A percentile compares a stretch with the other conserved stretches of the same genome.
These are phyloP conservation scores for Scartelaos histophorus DNA, from an alignment of 2,113 vertebrate species.

Conservation along the genomic window DNA sequence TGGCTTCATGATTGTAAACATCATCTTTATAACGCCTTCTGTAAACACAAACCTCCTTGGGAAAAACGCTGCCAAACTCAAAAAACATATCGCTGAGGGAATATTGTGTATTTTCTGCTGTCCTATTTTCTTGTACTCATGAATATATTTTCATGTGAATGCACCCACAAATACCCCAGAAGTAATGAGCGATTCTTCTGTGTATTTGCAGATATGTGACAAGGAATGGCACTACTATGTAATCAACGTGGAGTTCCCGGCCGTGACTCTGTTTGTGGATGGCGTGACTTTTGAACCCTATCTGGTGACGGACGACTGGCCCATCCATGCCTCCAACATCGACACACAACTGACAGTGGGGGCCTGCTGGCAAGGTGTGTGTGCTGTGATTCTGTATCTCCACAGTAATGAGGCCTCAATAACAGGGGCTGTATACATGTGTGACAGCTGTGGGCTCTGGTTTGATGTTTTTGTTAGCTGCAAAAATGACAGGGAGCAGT, in stretches of 20 bases:
- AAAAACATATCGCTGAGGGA: not conserved
- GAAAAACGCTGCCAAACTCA: conserved; percentile 38
- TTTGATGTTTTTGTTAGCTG: not conserved
- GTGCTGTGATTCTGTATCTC: conserved; percentile 2
- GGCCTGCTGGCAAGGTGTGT: conserved; percentile 97
- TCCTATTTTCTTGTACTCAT: conserved; percentile 23
- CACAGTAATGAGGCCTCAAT: conserved; percentile 5
- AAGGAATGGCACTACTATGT: conserved; percentile 99
- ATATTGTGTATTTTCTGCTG: conserved; percentile 43
- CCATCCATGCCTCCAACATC: conserved; percentile 92
- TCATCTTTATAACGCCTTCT: conserved; percentile 33
- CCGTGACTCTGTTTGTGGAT: conserved; percentile 92
- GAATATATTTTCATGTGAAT: conserved; percentile 13
- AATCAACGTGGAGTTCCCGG: conserved; percentile 92
- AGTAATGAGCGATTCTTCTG: conserved; percentile 18
- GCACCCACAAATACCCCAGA: conserved; percentile 11
- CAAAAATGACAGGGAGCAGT: not conserved
- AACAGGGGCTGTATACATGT: not conserved
- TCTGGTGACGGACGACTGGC: conserved; percentile 97
- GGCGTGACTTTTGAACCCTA: conserved; percentile 94
- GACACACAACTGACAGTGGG: conserved; percentile 94
- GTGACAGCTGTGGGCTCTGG: not conserved
- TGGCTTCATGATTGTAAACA: conserved; percentile 45
- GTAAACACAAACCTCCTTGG: conserved; percentile 43
- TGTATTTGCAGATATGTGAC: conserved; percentile 88